Evolutionary conservation across 2,113 vertebrate species (phyloP), one percentile per base, ranked within the genome.

Genomic region (Nicator chloris): DNA sequence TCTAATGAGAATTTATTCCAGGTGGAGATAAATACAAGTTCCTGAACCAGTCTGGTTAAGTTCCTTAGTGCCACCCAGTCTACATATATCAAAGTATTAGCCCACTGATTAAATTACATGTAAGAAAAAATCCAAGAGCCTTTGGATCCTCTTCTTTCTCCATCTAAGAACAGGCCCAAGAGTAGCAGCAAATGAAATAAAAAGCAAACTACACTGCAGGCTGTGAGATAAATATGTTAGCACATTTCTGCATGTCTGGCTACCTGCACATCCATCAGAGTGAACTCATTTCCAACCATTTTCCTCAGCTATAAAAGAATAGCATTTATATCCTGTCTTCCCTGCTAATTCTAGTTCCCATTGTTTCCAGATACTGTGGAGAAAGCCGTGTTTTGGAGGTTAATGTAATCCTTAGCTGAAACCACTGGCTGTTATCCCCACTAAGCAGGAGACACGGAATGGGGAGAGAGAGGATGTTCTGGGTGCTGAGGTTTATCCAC

Each of bases 361-460:
- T 19, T 61, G 42, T 66, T 78, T 59, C 51, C 69, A 75, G 64
- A 44, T 3, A n/a, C 50, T 65, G 28, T 40, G 11, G 54, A 51
- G 56, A 75, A 78, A 84, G 39, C 7, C 0, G 0, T 30, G 23
- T 30, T 88, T 68, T 37, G 75, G 31, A 60, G 1, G 2, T 51
- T 47, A 47, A 30, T 31, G 8, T 26, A 57, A 40, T 33, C 30
- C 19, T 35, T n/a, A 49, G 40, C 53, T 88, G 59, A 76, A 94
- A 71, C 42, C 45, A 57, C 11, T 37, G 49, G 30, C 35, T 82
- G 53, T 64, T 72, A 79, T 19, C 51, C 39, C 86, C 53, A 18
- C 16, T 37, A 37, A 37, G 57, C 44, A 76, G 53, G 15, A 64
- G 28, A 79, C 15, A 22, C 0, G 1, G 57, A 72, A 86, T 6